Evolutionary conservation across 2,113 vertebrate genomes (phyloP).

Genomic region (Pelecanoides urinatrix): DNA sequence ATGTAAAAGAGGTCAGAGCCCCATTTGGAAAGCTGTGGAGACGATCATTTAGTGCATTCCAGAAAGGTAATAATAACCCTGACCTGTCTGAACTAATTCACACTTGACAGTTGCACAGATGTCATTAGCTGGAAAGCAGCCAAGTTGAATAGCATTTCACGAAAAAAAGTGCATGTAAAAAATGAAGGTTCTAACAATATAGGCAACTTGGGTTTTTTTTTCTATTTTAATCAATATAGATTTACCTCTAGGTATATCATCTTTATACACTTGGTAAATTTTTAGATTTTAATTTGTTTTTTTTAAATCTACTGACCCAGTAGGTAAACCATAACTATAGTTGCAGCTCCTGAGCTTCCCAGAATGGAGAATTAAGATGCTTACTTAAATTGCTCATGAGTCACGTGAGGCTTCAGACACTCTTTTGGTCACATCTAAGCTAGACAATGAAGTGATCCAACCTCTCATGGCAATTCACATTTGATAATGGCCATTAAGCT

Average conservation of each 20-base stretch:
- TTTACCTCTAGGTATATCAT: not conserved
- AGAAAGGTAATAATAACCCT: slow-evolving; percentile 1
- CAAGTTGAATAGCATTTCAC: not conserved
- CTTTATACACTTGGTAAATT: not conserved
- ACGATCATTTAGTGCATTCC: slow-evolving; percentile 49
- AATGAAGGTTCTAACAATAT: not conserved
- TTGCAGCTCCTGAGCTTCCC: not conserved
- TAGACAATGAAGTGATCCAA: not conserved
- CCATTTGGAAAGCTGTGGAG: not conserved
- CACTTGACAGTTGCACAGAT: not conserved
- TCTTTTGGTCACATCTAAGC: not conserved
- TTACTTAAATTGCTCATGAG: not conserved
- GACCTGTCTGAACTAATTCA: not conserved
- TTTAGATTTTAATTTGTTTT: not conserved
- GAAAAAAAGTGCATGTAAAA: not conserved
- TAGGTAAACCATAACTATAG: not conserved
- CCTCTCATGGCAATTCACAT: not conserved
- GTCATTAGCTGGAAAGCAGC: not conserved
- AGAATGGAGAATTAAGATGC: not conserved
- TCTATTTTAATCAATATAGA: not conserved
- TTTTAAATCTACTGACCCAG: not conserved
- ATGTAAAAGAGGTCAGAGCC: not conserved
- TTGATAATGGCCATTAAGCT: not conserved
- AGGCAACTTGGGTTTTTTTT: not conserved
- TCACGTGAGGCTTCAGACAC: not conserved